Evolutionary conservation across 2,797 vertebrate species (phyloP).

Genomic region (Holocentrus rufus): DNA sequence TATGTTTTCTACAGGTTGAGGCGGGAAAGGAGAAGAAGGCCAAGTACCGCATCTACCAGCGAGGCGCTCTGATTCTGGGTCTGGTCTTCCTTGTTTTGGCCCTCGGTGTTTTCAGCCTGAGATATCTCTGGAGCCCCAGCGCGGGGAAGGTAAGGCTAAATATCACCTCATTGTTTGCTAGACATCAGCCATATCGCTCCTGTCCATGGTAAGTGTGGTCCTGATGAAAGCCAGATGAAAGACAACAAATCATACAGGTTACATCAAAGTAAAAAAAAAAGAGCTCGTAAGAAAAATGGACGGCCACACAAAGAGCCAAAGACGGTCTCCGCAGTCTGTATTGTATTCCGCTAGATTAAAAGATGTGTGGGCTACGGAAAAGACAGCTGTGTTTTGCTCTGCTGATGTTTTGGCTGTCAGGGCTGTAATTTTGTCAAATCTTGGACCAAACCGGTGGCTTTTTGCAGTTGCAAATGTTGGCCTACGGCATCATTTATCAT

Average conservation of each 20-base stretch:
- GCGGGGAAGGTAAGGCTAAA: conserved; percentile 85
- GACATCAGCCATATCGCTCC: conserved; percentile 48
- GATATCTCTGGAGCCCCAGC: conserved; percentile 86
- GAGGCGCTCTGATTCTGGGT: conserved; percentile 82
- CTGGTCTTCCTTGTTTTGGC: conserved; percentile 83
- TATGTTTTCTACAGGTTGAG: conserved; percentile 82
- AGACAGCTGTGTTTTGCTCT: conserved; percentile 65
- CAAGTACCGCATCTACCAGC: conserved; percentile 82
- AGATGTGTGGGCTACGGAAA: conserved; percentile 62
- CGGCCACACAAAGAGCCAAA: conserved; percentile 54
- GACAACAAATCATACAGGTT: conserved; percentile 60
- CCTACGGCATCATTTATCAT: conserved; percentile 45
- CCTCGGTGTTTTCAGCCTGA: conserved; percentile 85
- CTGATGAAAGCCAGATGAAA: conserved; percentile 62
- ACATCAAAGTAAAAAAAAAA: conserved; percentile 55
- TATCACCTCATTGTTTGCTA: conserved; percentile 24
- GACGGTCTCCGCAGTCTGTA: conserved; percentile 43
- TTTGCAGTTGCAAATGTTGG: conserved; percentile 50
- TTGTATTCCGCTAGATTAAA: conserved; percentile 62
- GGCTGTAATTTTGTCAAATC: conserved; percentile 65
- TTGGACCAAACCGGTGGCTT: conserved; percentile 46
- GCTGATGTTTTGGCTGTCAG: conserved; percentile 63
- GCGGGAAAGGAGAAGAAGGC: conserved; percentile 80
- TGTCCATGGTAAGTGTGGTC: conserved; percentile 48
- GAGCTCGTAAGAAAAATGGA: conserved; percentile 53